Evolutionary conservation across 1,140 invertebrate genomes (phyloP), one percentile per base, ranked within the genome.

Genomic region (Polyergus mexicanus): DNA sequence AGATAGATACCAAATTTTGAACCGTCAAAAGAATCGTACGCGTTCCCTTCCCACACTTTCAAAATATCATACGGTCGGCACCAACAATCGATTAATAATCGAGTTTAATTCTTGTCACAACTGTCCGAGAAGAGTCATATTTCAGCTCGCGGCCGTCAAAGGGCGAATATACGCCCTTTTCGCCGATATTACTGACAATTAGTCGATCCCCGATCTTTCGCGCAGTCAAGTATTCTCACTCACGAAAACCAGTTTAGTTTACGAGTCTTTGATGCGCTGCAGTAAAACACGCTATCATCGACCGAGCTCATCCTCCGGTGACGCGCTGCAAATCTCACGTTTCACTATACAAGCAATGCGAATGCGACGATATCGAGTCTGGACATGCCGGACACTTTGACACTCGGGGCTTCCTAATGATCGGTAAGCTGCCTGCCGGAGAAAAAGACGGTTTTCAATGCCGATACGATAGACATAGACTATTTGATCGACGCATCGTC

Each of bases 391-490:
- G 88, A 89, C 85, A 89, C 74, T 84, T 89, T 89, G 88, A 89
- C 88, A 89, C 88, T 75, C 85, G 88, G 80, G 88, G 80, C 88
- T 89, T 89, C 88, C 88, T 89, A 89, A 89, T 88, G 88, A 89
- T 89, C 88, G 72, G 75, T 51, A 77, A 75, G 71, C 68, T 38
- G 75, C 65, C 88, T 89, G 72, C 80, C 71, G 84, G 69, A 75
- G 83, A 83, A 89, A 89, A 89, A 86, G 84, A 28, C 41, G 74
- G 60, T 54, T 86, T 58, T 89, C 87, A 88, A 88, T 89, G 66
- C 69, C 77, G 84, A 71, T 75, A 65, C 76, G 47, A 78, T 62
- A 56, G 65, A n/a, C 71, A 28, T 32, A 32, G 32, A 4, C 32
- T 56, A 72, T 86, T 89, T 89, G 87, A 89, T 89, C 84, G 85